Evolutionary conservation across 2,113 vertebrate species (phyloP).

Genomic region (Phylloscopus trochilus): DNA sequence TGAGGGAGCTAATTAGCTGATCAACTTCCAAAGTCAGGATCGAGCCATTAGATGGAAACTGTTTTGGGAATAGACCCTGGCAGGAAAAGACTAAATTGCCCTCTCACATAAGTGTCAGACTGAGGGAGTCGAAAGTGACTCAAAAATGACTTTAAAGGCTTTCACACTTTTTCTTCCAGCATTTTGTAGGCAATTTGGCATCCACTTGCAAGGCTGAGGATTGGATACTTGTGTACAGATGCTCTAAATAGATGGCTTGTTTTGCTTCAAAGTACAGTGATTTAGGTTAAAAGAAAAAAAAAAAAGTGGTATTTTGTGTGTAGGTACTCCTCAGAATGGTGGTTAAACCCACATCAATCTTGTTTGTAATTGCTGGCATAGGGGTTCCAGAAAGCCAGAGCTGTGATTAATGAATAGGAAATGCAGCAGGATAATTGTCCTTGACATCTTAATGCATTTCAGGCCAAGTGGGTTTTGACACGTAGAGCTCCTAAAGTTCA

Average conservation of each 20-base stretch:
- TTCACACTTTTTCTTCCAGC: background rate
- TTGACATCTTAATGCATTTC: constrained; percentile 29
- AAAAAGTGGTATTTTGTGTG: background rate
- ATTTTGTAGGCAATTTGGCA: constrained; percentile 29
- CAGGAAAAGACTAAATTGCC: constrained; percentile 16
- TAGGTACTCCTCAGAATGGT: background rate
- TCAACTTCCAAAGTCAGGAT: background rate
- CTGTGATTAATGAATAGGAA: constrained; percentile 24
- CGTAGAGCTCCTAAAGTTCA: background rate
- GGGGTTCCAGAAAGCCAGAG: constrained; percentile 4
- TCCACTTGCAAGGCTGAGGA: background rate
- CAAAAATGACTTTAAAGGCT: background rate
- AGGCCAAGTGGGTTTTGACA: background rate
- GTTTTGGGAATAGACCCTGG: background rate
- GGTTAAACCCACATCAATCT: background rate
- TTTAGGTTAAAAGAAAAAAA: background rate
- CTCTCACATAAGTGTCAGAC: background rate
- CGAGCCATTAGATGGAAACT: background rate
- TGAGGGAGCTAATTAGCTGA: background rate
- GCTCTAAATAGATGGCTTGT: constrained; percentile 44
- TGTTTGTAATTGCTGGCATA: background rate
- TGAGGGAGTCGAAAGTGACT: background rate
- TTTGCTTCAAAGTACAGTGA: constrained; percentile 32
- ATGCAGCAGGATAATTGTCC: constrained; percentile 1
- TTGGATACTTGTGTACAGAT: background rate